Evolutionary conservation across 2,113 vertebrate species (phyloP), one percentile per base, ranked within the genome.

Genomic region (Amphiprion ocellaris): DNA sequence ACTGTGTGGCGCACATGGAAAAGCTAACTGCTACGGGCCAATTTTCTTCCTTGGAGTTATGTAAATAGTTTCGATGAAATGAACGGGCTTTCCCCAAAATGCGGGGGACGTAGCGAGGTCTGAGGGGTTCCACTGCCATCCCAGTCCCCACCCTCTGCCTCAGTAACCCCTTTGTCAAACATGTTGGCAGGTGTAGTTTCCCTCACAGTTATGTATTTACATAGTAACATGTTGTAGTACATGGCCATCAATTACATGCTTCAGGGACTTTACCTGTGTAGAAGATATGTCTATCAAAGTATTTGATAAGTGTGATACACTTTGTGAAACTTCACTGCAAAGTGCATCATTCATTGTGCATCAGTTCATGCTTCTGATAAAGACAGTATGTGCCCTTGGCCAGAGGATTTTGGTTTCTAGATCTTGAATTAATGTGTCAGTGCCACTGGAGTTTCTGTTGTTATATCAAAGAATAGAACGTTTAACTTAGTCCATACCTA

Each of bases 1-100:
- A 85, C 92, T 93, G 88, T 90, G 87, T 83, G 80, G 85, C 53
- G 56, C 81, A 80, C 86, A 86, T 92, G 92, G 93, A 93, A 94
- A 93, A 87, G 75, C 81, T 79, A 85, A 87, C 83, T 71, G 71
- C 79, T 81, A 72, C 11, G 52, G 76, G 81, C 82, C 90, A 92
- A 87, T 90, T 91, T 90, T 93, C 85, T 87, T 30, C 90, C 78
- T 69, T 77, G 76, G 69, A 91, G 80, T 91, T 90, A 90, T 90
- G 92, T 91, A 89, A 93, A 92, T 88, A 92, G 75, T 84, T 78
- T 84, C 67, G 79, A 88, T 88, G 86, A 85, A 93, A 88, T 85
- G 82, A 91, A 62, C 67, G 87, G 91, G 90, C 77, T 91, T 93
- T 90, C 91, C 93, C 84, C 88, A 83, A 53, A 67, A 87, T 88